These are phyloP conservation scores for Sus cebifrons DNA, from an alignment of 2,797 vertebrate species.

Conservation along the genomic window DNA sequence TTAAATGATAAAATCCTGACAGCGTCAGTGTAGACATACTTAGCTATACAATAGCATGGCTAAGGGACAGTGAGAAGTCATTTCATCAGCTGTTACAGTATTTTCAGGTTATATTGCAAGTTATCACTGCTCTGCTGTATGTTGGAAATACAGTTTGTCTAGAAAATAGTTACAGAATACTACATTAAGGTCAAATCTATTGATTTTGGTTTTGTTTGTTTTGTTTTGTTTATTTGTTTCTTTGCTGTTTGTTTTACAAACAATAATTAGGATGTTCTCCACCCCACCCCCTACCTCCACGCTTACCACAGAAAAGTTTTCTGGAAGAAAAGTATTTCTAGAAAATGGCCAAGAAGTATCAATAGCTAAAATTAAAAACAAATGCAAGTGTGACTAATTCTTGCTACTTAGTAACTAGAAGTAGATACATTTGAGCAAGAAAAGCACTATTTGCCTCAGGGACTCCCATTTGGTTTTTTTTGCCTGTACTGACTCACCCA, in stretches of 20 bases:
- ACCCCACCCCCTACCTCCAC: neutral
- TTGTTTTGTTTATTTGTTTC: no score
- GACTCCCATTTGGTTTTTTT: neutral
- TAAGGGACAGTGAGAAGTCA: neutral
- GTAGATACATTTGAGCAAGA: neutral
- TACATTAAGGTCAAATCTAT: neutral
- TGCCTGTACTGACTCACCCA: no score
- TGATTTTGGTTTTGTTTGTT: neutral
- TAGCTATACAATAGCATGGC: neutral
- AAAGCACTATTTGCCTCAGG: neutral
- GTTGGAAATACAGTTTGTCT: neutral
- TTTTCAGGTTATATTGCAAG: neutral
- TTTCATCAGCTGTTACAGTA: neutral
- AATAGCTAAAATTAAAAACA: neutral
- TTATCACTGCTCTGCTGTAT: neutral
- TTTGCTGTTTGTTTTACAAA: neutral
- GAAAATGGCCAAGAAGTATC: neutral
- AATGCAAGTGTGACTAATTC: neutral
- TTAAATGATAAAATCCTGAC: constrained; percentile 65
- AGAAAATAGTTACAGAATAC: neutral
- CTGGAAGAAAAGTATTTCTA: neutral
- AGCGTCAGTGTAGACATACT: neutral
- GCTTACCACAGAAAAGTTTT: constrained; percentile 20
- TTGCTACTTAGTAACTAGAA: neutral
- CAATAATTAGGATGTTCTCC: neutral